phyloP scores from a whole-genome alignment of 2,888 invertebrate species.

The Choreutis nemorana region DNA sequence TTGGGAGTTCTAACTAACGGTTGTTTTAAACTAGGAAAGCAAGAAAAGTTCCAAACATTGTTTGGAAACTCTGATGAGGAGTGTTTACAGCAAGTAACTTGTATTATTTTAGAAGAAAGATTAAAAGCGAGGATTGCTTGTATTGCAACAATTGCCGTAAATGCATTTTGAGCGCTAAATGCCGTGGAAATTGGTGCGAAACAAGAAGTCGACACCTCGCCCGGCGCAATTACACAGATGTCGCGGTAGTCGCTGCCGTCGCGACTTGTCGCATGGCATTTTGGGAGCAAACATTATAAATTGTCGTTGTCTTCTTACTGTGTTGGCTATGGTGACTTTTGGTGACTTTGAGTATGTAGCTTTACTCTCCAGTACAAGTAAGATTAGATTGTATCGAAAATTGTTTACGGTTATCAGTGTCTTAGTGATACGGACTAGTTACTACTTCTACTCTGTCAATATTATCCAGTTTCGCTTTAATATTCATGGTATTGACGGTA shows the following conservation, averaged over 20 bases:
- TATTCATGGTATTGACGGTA: too few relatives aligned
- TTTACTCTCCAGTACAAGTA: too few relatives aligned
- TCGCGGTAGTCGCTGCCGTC: conserved; percentile 18
- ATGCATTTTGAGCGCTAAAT: conserved; percentile 53
- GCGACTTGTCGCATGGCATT: neutral
- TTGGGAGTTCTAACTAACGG: conserved; percentile 15
- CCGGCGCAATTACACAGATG: conserved; percentile 51
- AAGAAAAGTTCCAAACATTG: neutral
- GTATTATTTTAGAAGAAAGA: conserved; percentile 23
- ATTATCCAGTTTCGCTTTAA: too few relatives aligned
- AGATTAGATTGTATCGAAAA: too few relatives aligned
- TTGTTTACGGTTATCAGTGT: too few relatives aligned
- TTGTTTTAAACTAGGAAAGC: too few relatives aligned
- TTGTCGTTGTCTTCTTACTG: conserved; percentile 9
- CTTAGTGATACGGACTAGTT: too few relatives aligned
- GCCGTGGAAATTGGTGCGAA: conserved; percentile 49
- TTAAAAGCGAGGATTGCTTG: conserved; percentile 35
- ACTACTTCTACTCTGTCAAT: too few relatives aligned
- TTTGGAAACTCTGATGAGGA: too few relatives aligned
- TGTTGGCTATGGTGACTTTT: neutral
- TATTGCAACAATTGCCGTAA: conserved; percentile 44
- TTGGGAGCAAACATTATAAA: neutral
- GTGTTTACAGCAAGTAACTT: too few relatives aligned
- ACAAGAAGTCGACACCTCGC: conserved; percentile 35
- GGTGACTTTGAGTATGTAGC: too few relatives aligned